These are phyloP conservation scores for Deilephila porcellus DNA, from an alignment of 2,888 invertebrate genomes.

Conservation along the genomic window DNA sequence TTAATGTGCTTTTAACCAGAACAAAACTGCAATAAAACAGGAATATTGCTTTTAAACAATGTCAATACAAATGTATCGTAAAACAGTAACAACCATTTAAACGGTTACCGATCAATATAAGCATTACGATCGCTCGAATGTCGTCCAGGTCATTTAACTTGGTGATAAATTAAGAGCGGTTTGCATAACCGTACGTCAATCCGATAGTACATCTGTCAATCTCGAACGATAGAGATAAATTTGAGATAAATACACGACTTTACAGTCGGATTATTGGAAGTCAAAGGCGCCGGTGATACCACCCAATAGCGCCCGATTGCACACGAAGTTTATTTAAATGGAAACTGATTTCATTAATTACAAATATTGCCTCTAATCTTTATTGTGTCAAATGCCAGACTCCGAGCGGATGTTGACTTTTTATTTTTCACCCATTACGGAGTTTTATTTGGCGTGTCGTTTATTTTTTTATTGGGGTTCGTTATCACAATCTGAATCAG, in stretches of 20 bases:
- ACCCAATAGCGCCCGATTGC: slow-evolving; percentile 60
- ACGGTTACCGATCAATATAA: slow-evolving; percentile 59
- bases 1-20: slow-evolving; percentile 63
- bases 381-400: slow-evolving; percentile 68
- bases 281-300: slow-evolving; percentile 67
- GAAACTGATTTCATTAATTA: slow-evolving; percentile 78
- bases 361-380: slow-evolving; percentile 73
- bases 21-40: slow-evolving; percentile 66
- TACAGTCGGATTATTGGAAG: slow-evolving; percentile 59
- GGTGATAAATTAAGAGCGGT: slow-evolving; percentile 64
- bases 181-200: slow-evolving; percentile 64
- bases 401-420: slow-evolving; percentile 47
- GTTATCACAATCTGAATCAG: slow-evolving; percentile 77
- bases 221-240: slow-evolving; percentile 60
- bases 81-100: slow-evolving; percentile 64
- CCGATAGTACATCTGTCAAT: slow-evolving; percentile 62
- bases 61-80: slow-evolving; percentile 71
- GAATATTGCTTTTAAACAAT: slow-evolving; percentile 71
- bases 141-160: slow-evolving; percentile 51
- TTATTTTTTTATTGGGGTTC: slow-evolving; percentile 64
- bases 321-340: slow-evolving; percentile 62
- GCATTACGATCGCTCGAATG: slow-evolving; percentile 57
- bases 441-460: slow-evolving; percentile 63
- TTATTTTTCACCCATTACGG: slow-evolving; percentile 57
- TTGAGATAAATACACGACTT: slow-evolving; percentile 54